These are phyloP conservation scores for Malurus splendens DNA, from an alignment of 2,797 vertebrate genomes.

Conservation along the genomic window DNA sequence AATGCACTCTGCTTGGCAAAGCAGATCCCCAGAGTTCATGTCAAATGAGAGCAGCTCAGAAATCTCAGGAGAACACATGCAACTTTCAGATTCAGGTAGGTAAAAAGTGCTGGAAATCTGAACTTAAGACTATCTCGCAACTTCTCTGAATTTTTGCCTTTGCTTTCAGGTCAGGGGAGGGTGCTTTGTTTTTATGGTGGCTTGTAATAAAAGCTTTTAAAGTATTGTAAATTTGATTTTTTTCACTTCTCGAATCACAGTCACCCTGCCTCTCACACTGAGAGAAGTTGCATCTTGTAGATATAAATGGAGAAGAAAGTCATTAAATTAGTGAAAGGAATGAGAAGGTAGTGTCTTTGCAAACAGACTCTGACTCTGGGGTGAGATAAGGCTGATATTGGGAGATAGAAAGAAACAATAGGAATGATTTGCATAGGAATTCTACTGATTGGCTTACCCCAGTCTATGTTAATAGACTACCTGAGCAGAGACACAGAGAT, in stretches of 20 bases:
- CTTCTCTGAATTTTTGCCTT: neutral
- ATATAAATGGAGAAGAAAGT: neutral
- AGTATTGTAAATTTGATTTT: neutral
- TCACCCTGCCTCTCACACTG: neutral
- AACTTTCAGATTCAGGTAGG: conserved; percentile 7
- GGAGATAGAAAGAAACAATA: no score
- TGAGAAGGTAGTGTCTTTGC: no score
- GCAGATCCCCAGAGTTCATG: fast-evolving
- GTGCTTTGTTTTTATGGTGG: neutral
- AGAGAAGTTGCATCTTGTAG: neutral
- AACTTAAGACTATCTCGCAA: neutral
- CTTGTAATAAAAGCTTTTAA: neutral
- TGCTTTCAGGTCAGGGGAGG: neutral
- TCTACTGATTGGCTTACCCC: no score
- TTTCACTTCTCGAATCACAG: neutral
- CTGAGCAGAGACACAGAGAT: no score
- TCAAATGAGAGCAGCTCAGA: neutral
- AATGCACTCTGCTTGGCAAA: neutral
- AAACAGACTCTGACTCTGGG: no score
- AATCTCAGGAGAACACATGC: neutral
- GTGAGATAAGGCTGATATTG: no score
- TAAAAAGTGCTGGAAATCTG: neutral
- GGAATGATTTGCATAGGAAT: no score
- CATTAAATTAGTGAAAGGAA: neutral
- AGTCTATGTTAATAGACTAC: no score